Evolutionary conservation across 2,888 invertebrate species (phyloP).

Genomic region (Galerucella pusilla): DNA sequence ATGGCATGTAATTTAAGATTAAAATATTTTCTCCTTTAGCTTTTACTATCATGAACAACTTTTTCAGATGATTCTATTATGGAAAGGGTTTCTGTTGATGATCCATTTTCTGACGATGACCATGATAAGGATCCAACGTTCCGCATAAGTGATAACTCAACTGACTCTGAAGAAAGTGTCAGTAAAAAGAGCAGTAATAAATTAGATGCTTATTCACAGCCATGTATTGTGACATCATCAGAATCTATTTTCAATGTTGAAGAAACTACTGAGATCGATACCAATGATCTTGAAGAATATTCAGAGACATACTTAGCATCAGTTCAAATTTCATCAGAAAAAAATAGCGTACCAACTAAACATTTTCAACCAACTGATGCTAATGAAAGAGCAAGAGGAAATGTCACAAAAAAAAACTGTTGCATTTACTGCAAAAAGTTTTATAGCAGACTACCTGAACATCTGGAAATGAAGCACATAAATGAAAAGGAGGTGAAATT

Average conservation of each 20-base stretch:
- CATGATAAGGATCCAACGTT: constrained; percentile 12
- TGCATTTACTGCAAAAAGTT: constrained; percentile 13
- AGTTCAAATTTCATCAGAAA: constrained; percentile 7
- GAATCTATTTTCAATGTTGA: constrained; percentile 12
- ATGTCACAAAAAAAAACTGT: constrained; percentile 15
- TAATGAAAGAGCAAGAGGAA: constrained; percentile 11
- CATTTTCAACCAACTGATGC: constrained; percentile 14
- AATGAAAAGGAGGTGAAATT: constrained; percentile 22
- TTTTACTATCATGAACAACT: no score
- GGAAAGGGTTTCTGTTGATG: constrained; percentile 13
- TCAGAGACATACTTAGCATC: constrained; percentile 9
- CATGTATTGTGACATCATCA: constrained; percentile 14
- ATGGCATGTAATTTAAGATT: no score
- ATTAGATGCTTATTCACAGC: no score
- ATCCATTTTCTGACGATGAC: constrained; percentile 19
- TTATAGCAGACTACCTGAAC: constrained; percentile 21
- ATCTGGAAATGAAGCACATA: constrained; percentile 17
- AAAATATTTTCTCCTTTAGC: no score
- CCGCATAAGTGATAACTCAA: constrained; percentile 12
- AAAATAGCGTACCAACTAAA: constrained; percentile 3
- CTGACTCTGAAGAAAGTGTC: no score
- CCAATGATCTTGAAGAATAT: constrained; percentile 11
- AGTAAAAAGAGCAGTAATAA: no score
- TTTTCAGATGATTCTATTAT: no score
- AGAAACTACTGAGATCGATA: constrained; percentile 10